Evolutionary conservation across 2,888 invertebrate species (phyloP).

Genomic region (Listrodromus nycthemerus): DNA sequence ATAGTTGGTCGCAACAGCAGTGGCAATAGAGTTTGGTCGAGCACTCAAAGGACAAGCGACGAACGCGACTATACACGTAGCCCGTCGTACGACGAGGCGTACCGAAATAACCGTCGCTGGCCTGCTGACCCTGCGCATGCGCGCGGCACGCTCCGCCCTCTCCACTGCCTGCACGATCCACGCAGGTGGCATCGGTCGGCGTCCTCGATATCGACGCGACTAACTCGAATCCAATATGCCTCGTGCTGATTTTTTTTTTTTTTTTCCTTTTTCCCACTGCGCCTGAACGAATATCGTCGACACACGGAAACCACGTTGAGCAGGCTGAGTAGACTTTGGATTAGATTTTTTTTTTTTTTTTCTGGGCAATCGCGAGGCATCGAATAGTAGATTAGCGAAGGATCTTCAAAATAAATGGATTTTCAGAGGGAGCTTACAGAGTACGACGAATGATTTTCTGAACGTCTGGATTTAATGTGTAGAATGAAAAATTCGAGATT

Average conservation of each 20-base stretch:
- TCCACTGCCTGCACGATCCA: conserved; percentile 53
- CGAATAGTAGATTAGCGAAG: too few species aligned
- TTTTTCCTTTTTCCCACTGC: conserved; percentile 14
- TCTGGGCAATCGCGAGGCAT: too few species aligned
- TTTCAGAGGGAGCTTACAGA: too few species aligned
- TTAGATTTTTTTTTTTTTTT: too few species aligned
- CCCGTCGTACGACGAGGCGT: conserved; percentile 53
- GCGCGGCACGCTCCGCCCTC: not conserved
- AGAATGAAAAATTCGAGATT: too few species aligned
- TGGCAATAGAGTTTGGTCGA: conserved; percentile 41
- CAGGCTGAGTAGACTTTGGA: too few species aligned
- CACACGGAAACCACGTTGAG: too few species aligned
- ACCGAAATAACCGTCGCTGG: conserved; percentile 73
- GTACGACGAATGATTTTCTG: too few species aligned
- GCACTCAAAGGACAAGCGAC: conserved; percentile 54
- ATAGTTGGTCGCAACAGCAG: not conserved
- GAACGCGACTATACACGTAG: conserved; percentile 25
- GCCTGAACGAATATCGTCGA: not conserved
- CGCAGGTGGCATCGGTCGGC: conserved; percentile 63
- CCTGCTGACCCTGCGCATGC: conserved; percentile 70
- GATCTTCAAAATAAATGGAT: too few species aligned
- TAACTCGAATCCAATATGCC: not conserved
- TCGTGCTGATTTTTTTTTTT: conserved; percentile 28
- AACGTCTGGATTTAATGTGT: too few species aligned
- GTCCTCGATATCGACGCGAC: conserved; percentile 29